Percentiles rank a stretch among this genome's conserved stretches.
Evolutionary conservation across 2,113 vertebrate genomes (phyloP).

Genomic region (Hippolais icterina): DNA sequence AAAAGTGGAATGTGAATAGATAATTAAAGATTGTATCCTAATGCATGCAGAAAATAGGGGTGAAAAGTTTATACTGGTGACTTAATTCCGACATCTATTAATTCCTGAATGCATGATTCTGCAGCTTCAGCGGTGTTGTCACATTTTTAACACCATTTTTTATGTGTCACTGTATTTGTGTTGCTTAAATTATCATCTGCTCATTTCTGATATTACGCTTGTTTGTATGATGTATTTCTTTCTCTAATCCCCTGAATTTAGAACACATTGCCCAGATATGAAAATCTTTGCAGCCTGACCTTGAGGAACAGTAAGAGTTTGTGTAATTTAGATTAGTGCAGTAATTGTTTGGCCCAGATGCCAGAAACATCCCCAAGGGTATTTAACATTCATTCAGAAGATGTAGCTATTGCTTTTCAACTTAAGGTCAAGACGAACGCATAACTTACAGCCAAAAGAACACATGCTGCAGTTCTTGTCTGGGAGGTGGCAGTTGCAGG

Average conservation of each 20-base stretch:
- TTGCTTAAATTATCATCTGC: background rate
- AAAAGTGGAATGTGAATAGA: slow-evolving; percentile 6
- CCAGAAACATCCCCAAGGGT: background rate
- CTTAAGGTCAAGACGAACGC: slow-evolving; percentile 21
- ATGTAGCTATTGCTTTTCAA: background rate
- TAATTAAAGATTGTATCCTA: slow-evolving; percentile 32
- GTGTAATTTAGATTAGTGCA: slow-evolving; percentile 55
- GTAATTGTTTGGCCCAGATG: slow-evolving; percentile 54
- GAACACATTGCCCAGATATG: slow-evolving; percentile 37
- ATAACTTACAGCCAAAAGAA: background rate
- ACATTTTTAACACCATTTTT: background rate
- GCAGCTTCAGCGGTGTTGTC: background rate
- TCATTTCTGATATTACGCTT: background rate
- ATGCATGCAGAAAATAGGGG: background rate
- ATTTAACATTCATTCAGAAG: slow-evolving; percentile 18
- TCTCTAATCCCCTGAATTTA: background rate
- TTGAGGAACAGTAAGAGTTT: slow-evolving; percentile 54
- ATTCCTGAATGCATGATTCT: background rate
- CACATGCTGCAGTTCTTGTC: background rate
- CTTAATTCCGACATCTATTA: background rate
- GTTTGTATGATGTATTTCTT: background rate
- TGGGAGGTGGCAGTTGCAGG: background rate
- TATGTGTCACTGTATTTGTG: background rate
- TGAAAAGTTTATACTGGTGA: background rate
- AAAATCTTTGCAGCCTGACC: slow-evolving; percentile 49